These are phyloP conservation scores for Volucella zonaria DNA, from an alignment of 2,888 invertebrate species.

Conservation along the genomic window DNA sequence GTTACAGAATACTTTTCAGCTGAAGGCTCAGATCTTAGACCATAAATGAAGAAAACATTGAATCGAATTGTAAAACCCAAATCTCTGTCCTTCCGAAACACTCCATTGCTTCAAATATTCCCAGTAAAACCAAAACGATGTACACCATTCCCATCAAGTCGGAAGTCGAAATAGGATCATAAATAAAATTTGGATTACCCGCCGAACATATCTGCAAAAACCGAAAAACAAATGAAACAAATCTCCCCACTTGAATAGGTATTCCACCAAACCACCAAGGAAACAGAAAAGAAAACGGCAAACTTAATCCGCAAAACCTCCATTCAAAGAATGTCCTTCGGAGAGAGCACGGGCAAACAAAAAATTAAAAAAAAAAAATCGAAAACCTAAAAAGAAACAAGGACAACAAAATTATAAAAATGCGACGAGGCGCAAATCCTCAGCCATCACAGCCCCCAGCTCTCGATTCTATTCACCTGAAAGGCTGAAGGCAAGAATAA, in stretches of 20 bases:
- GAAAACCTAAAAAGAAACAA: no score
- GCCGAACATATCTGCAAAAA: neutral
- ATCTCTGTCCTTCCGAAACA: no score
- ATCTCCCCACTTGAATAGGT: no score
- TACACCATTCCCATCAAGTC: neutral
- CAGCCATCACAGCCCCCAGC: conserved; percentile 31
- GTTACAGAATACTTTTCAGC: no score
- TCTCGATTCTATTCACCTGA: conserved; percentile 5
- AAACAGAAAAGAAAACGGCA: conserved; percentile 3
- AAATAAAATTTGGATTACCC: conserved; percentile 38
- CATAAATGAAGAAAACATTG: no score
- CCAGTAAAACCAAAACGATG: neutral
- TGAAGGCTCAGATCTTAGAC: no score
- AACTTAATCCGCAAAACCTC: conserved; percentile 57
- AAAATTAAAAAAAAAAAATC: conserved; percentile 9
- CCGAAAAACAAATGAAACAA: neutral
- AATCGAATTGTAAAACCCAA: no score
- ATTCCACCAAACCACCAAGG: conserved; percentile 11
- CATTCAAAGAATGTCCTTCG: conserved; percentile 40
- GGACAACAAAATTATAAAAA: conserved; percentile 40
- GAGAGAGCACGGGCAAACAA: neutral
- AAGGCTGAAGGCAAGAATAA: conserved; percentile 1
- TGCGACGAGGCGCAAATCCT: conserved; percentile 53
- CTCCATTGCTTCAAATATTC: neutral
- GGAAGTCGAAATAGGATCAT: neutral